Conservation (phyloP, 2,113 vertebrate species). For the Fregetta grallaria region DNA sequence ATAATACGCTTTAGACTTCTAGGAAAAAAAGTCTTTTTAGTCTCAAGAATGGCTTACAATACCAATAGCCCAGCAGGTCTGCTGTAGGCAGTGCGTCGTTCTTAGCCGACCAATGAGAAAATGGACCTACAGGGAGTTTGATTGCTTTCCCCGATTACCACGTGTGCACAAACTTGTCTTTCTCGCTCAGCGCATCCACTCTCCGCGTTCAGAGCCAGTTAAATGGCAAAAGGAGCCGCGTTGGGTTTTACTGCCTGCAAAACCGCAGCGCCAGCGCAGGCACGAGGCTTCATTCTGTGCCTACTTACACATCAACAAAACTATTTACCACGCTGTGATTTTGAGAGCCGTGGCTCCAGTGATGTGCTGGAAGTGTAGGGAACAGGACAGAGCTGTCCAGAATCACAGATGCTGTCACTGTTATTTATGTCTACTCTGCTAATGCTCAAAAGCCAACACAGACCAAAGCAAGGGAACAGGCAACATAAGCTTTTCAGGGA, state of each 20-base stretch:
- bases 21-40: neutral
- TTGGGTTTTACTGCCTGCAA: neutral
- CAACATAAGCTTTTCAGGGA: neutral
- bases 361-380: neutral
- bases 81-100: fast-evolving
- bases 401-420: neutral
- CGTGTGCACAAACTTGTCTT: neutral
- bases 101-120: fast-evolving
- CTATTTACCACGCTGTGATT: neutral
- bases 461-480: neutral
- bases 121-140: neutral
- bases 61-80: neutral
- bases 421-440: neutral
- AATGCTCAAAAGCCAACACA: neutral
- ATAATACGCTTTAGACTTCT: neutral
- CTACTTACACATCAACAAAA: neutral
- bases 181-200: slow-evolving; percentile 24
- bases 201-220: neutral
- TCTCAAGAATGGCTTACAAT: neutral
- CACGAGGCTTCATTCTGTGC: neutral
- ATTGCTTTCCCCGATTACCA: neutral
- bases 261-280: neutral
- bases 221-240: neutral
- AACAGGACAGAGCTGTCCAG: slow-evolving; percentile 21
- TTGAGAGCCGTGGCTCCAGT: neutral